A percentile compares a stretch with the other conserved stretches of the same genome.
These are phyloP conservation scores for Calephelis nemesis DNA, from an alignment of 1,140 invertebrate genomes.

Conservation along the genomic window DNA sequence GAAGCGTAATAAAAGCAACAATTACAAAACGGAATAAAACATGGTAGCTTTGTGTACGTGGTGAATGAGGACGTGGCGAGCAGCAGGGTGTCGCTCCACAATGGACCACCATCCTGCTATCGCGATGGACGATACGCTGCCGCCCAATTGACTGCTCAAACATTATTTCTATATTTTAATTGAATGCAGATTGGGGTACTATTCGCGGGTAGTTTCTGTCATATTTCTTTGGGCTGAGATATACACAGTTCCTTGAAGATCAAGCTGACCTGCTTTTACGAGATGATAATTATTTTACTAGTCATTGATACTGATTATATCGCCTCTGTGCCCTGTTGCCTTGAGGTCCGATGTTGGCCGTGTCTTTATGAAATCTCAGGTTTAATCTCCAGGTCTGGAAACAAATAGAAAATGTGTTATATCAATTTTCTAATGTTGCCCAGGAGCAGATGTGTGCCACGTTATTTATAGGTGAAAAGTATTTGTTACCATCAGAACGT, in stretches of 20 bases:
- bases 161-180: constrained; percentile 75
- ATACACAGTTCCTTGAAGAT: too few species aligned
- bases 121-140: constrained; percentile 73
- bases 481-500: not conserved
- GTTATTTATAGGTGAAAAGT: too few species aligned
- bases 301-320: too few species aligned
- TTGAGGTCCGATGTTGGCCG: too few species aligned
- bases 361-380: too few species aligned
- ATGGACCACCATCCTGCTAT: constrained; percentile 74
- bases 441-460: too few species aligned
- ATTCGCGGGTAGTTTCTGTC: not conserved
- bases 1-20: constrained; percentile 61
- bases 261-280: too few species aligned
- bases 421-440: too few species aligned
- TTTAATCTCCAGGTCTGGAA: too few species aligned
- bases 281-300: too few species aligned
- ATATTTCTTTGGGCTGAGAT: not conserved
- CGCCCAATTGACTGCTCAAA: constrained; percentile 78
- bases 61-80: constrained; percentile 43
- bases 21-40: constrained; percentile 70
- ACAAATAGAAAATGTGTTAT: too few species aligned
- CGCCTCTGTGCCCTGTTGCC: too few species aligned
- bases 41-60: constrained; percentile 49
- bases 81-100: constrained; percentile 63
- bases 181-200: constrained; percentile 52